A percentile compares a stretch with the other conserved stretches of the same genome.
phyloP scores from a whole-genome alignment of 2,113 vertebrate genomes.

The Bos javanicus region DNA sequence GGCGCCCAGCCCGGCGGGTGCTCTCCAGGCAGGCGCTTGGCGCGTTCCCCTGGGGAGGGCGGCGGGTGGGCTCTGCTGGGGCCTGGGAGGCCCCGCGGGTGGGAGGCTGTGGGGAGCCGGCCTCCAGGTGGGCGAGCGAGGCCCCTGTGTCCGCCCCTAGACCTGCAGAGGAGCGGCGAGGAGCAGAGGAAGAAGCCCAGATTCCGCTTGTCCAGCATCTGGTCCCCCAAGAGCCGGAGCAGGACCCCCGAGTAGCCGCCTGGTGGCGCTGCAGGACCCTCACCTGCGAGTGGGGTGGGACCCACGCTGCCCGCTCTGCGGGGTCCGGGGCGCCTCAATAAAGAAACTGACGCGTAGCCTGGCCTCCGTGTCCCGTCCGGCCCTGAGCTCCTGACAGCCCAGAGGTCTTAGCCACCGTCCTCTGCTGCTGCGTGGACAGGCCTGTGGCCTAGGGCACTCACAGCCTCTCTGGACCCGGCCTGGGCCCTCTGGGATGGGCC shows the following conservation, averaged over 20 bases:
- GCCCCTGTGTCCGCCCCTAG: slow-evolving; percentile 47
- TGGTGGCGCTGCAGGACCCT: accelerated
- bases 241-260: slow-evolving; percentile 4
- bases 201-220: slow-evolving; percentile 69
- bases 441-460: neutral
- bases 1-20: accelerated
- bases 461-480: neutral
- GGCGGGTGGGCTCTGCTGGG: neutral
- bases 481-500: neutral
- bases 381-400: accelerated
- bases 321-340: neutral
- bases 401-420: accelerated
- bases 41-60: accelerated
- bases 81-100: accelerated
- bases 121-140: neutral
- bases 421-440: accelerated
- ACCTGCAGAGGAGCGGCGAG: slow-evolving; percentile 55
- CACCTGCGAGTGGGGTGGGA: accelerated
- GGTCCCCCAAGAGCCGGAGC: slow-evolving; percentile 72
- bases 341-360: neutral
- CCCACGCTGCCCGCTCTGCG: neutral
- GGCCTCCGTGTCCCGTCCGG: accelerated
- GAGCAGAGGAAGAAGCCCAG: slow-evolving; percentile 76
- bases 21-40: accelerated
- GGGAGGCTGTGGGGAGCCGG: accelerated